Conservation (phyloP, 2,113 vertebrate species). For the Aplodontia rufa region DNA sequence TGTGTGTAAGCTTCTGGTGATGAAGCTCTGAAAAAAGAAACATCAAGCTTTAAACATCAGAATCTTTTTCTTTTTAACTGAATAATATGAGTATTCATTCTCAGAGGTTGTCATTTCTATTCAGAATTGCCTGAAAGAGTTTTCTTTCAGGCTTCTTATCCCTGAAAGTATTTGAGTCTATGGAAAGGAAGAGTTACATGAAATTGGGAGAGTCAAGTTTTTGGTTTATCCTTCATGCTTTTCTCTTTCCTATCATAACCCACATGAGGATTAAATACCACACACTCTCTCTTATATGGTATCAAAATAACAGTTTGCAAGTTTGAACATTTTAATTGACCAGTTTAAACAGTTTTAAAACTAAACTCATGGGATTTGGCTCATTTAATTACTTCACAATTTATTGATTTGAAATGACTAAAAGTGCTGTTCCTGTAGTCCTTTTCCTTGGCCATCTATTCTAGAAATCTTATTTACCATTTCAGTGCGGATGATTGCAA, state of each 20-base stretch:
- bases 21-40: slow-evolving; percentile 67
- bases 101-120: slow-evolving; percentile 65
- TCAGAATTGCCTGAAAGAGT: slow-evolving; percentile 45
- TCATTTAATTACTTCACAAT: background rate
- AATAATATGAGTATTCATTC: slow-evolving; percentile 59
- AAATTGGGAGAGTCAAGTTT: background rate
- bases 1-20: slow-evolving; percentile 65
- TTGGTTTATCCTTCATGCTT: background rate
- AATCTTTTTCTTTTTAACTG: slow-evolving; percentile 58
- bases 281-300: background rate
- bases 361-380: background rate
- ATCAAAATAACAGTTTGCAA: background rate
- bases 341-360: background rate
- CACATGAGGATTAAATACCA: background rate
- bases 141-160: background rate
- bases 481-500: background rate
- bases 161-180: background rate
- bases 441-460: background rate
- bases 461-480: background rate
- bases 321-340: slow-evolving; percentile 8
- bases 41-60: slow-evolving; percentile 30
- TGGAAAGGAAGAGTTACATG: background rate
- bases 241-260: background rate
- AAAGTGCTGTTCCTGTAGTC: background rate
- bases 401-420: background rate